Evolutionary conservation across 2,113 vertebrate species (phyloP).

Genomic region (Opisthocomus hoazin): DNA sequence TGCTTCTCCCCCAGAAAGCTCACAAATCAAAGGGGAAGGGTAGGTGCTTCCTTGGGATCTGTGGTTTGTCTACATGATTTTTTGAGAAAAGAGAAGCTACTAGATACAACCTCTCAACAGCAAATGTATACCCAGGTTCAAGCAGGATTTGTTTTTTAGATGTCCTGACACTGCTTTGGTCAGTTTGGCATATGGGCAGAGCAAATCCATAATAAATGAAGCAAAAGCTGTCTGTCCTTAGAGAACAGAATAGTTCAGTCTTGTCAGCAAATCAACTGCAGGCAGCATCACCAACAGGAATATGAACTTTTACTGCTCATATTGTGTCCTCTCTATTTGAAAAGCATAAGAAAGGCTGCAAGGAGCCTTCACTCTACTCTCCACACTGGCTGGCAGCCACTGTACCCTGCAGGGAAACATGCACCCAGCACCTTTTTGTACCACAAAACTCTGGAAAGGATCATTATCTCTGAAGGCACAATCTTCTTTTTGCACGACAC

Average conservation of each 20-base stretch:
- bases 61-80: neutral
- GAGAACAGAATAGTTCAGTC: neutral
- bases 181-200: neutral
- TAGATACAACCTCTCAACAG: neutral
- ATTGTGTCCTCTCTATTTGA: neutral
- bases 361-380: neutral
- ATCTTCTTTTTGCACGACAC: neutral
- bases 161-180: neutral
- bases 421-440: neutral
- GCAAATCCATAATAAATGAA: neutral
- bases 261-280: neutral
- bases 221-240: neutral
- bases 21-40: neutral
- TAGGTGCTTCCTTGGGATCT: neutral
- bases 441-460: neutral
- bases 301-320: neutral
- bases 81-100: neutral
- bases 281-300: neutral
- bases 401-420: fast-evolving
- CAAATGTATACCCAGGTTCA: neutral
- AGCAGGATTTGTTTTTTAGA: neutral
- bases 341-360: neutral
- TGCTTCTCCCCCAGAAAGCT: neutral
- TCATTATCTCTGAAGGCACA: neutral
- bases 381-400: neutral